phyloP scores from a whole-genome alignment of 2,888 invertebrate species.

The Tortrix viridana region DNA sequence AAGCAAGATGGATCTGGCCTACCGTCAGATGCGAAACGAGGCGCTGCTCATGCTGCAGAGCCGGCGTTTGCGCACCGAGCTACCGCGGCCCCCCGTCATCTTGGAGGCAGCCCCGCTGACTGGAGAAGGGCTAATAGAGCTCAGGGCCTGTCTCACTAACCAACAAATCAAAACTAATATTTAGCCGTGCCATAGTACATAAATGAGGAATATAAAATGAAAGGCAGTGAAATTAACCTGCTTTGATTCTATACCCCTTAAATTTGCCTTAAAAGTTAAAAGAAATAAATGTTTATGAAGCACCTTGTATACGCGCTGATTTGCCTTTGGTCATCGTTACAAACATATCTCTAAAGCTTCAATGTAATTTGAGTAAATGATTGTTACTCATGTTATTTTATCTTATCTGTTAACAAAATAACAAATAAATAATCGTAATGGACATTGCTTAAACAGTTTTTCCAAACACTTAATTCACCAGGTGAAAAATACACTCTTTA shows the following conservation, averaged over 20 bases:
- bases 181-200: not conserved
- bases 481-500: slow-evolving; percentile 41
- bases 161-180: slow-evolving; percentile 45
- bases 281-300: too few relatives aligned
- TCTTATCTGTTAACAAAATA: too few relatives aligned
- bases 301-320: too few relatives aligned
- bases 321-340: too few relatives aligned
- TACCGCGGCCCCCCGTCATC: slow-evolving; percentile 86
- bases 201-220: too few relatives aligned
- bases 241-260: too few relatives aligned
- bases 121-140: slow-evolving; percentile 87
- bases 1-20: slow-evolving; percentile 93
- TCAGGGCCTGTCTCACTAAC: slow-evolving; percentile 73
- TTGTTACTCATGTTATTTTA: too few relatives aligned
- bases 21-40: slow-evolving; percentile 94
- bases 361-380: too few relatives aligned
- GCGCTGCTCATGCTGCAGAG: slow-evolving; percentile 92
- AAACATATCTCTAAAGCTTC: too few relatives aligned
- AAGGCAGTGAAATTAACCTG: too few relatives aligned
- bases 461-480: slow-evolving; percentile 16
- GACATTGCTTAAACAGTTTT: not conserved
- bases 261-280: too few relatives aligned
- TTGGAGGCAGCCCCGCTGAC: slow-evolving; percentile 90
- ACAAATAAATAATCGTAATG: too few relatives aligned
- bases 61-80: slow-evolving; percentile 87